phyloP scores from a whole-genome alignment of 2,888 invertebrate species.

The Brenthis ino region DNA sequence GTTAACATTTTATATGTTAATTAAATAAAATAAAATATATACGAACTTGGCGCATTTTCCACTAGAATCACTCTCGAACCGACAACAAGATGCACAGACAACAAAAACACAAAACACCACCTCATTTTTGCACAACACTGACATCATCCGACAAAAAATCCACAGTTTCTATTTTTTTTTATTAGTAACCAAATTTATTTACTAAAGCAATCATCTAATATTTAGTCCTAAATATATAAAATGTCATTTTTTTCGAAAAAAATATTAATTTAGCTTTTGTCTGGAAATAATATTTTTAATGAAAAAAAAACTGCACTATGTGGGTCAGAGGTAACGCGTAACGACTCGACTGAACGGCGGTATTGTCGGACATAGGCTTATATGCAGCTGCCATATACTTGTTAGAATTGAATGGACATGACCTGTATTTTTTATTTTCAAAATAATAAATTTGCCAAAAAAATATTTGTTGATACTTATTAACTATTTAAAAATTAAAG shows the following conservation, averaged over 20 bases:
- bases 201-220: not conserved
- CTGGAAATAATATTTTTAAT: conserved; percentile 28
- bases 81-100: conserved; percentile 53
- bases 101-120: conserved; percentile 57
- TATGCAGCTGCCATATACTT: conserved; percentile 68
- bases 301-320: conserved; percentile 36
- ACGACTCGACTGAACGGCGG: conserved; percentile 68
- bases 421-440: conserved; percentile 7
- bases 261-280: conserved; percentile 31
- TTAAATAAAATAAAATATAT: conserved; percentile 34
- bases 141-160: conserved; percentile 31
- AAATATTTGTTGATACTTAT: too few relatives aligned
- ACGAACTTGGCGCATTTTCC: conserved; percentile 78
- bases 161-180: conserved; percentile 6
- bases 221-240: conserved; percentile 14
- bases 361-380: conserved; percentile 75
- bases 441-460: too few relatives aligned
- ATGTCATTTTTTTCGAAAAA: conserved; percentile 8
- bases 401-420: conserved; percentile 59
- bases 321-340: conserved; percentile 70
- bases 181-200: not conserved
- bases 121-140: conserved; percentile 64
- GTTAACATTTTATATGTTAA: not conserved
- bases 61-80: conserved; percentile 73
- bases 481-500: too few relatives aligned